These are phyloP conservation scores for Cepaea nemoralis DNA, from an alignment of 1,140 invertebrate species.

Conservation along the genomic window DNA sequence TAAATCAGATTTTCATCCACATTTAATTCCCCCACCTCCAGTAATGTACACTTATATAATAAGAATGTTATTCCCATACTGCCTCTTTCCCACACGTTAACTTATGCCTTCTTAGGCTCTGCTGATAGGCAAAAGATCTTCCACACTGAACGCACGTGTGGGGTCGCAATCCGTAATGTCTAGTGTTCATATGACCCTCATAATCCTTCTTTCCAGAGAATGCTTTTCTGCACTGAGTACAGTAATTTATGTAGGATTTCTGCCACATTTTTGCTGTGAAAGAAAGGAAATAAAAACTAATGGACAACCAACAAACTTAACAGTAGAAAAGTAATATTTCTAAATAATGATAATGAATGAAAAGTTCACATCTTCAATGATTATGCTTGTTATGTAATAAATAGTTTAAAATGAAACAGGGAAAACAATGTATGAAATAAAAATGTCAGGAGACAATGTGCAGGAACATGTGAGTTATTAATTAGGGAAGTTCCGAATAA, in stretches of 20 bases:
- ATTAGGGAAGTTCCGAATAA: too few relatives aligned
- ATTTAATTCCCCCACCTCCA: background rate
- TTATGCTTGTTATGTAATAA: too few relatives aligned
- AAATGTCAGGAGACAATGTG: too few relatives aligned
- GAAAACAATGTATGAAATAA: too few relatives aligned
- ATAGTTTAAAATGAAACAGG: too few relatives aligned
- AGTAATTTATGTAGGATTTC: conserved; percentile 23
- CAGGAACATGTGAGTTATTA: too few relatives aligned
- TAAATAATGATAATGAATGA: too few relatives aligned
- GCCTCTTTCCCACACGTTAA: background rate
- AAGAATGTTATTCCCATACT: background rate
- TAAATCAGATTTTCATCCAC: too few relatives aligned
- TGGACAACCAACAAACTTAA: background rate
- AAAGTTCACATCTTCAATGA: too few relatives aligned
- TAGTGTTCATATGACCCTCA: conserved; percentile 36
- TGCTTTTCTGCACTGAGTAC: conserved; percentile 10
- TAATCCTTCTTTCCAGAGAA: conserved; percentile 32
- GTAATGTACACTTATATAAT: too few relatives aligned
- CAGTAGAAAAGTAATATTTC: background rate
- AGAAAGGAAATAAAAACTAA: conserved; percentile 19
- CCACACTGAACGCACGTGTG: conserved; percentile 17
- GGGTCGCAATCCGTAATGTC: conserved; percentile 28
- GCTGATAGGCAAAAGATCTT: conserved; percentile 27
- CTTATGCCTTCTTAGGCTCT: conserved; percentile 26
- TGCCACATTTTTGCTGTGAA: conserved; percentile 20